A percentile compares a stretch with the other conserved stretches of the same genome.
Conservation (phyloP, 2,797 vertebrate genomes). For the Prunella strophiata region DNA sequence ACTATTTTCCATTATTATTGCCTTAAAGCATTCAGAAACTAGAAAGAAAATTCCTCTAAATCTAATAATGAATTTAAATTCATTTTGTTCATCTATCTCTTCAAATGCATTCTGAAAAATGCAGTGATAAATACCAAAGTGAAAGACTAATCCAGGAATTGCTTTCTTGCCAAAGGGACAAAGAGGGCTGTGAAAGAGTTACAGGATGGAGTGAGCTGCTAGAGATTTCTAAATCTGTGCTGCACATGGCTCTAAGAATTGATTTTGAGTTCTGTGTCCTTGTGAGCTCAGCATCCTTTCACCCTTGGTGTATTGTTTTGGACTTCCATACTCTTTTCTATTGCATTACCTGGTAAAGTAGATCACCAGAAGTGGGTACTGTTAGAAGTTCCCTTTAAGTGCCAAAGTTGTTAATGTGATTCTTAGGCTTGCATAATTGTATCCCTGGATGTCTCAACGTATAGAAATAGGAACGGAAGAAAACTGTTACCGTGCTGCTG, state of each 20-base stretch:
- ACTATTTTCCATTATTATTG: not conserved
- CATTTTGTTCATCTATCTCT: not conserved
- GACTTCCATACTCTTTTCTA: not conserved
- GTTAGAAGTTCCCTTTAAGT: not conserved
- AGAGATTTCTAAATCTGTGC: not conserved
- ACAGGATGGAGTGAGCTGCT: not conserved
- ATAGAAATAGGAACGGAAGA: not conserved
- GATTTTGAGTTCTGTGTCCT: not conserved
- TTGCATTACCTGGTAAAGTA: not conserved
- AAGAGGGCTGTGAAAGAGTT: not conserved
- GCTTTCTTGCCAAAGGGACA: not conserved
- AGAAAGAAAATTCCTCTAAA: not conserved
- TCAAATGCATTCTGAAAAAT: conserved; percentile 1
- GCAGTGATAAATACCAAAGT: not conserved
- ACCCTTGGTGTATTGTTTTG: not conserved
- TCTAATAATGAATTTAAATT: not conserved
- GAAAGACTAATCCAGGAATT: not conserved
- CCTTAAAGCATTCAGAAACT: not conserved
- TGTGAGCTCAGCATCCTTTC: not conserved
- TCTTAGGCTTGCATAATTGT: not conserved
- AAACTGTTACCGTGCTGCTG: not conserved
- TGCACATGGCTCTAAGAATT: not conserved
- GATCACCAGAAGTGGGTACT: not conserved
- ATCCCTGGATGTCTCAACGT: not conserved
- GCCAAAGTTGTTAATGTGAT: not conserved